A percentile compares a stretch with the other conserved stretches of the same genome.
These are phyloP conservation scores for Microctenopoma stevenorrisi DNA, from an alignment of 2,797 vertebrate species.

Conservation along the genomic window DNA sequence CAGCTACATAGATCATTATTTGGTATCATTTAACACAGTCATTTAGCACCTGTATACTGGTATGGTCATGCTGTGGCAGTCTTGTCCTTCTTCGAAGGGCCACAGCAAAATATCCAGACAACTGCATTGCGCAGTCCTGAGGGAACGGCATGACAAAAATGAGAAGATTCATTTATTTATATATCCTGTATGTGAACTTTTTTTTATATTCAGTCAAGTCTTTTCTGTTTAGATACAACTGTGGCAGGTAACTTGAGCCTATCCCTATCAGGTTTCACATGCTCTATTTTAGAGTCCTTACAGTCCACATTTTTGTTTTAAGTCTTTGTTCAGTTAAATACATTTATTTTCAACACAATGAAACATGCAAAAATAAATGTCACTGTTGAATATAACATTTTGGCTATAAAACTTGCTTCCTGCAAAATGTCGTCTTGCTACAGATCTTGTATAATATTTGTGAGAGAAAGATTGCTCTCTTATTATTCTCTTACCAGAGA, in stretches of 20 bases:
- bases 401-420: background rate
- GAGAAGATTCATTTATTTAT: too few species aligned
- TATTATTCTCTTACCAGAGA: conserved; percentile 58
- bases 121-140: conserved; percentile 55
- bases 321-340: background rate
- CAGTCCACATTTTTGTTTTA: background rate
- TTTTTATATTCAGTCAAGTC: background rate
- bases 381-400: background rate
- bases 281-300: background rate
- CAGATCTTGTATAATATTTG: background rate
- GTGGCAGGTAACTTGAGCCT: conserved; percentile 45
- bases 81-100: conserved; percentile 36
- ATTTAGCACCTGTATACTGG: conserved; percentile 45
- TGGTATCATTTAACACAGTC: background rate
- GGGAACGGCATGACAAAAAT: background rate
- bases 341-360: background rate
- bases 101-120: conserved; percentile 62
- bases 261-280: conserved; percentile 50
- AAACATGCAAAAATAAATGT: background rate
- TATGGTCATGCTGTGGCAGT: conserved; percentile 39
- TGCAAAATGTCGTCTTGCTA: background rate
- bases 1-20: background rate
- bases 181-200: background rate
- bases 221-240: conserved; percentile 26
- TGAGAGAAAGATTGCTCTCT: background rate